Percentiles rank a stretch among this genome's conserved stretches.
Evolutionary conservation across 2,888 invertebrate species (phyloP).

Genomic region (Agonum fuliginosum): DNA sequence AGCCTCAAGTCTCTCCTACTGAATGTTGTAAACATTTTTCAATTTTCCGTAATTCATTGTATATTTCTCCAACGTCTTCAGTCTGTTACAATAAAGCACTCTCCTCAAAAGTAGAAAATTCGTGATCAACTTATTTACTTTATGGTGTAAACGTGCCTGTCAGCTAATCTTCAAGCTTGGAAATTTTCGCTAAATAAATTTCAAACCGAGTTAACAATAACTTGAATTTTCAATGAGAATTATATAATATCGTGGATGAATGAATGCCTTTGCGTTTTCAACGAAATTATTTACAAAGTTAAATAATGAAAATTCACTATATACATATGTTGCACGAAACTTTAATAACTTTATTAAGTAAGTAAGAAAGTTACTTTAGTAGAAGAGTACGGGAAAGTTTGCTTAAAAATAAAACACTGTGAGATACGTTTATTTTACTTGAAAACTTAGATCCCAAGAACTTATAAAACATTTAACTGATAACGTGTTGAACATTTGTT

Average conservation of each 20-base stretch:
- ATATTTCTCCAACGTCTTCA: neutral
- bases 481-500: neutral
- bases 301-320: constrained; percentile 44
- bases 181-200: constrained; percentile 38
- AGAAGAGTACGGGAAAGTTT: neutral
- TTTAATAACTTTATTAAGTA: constrained; percentile 42
- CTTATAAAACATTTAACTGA: constrained; percentile 1
- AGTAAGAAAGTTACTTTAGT: constrained; percentile 12
- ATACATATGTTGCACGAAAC: constrained; percentile 18
- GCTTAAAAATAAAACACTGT: constrained; percentile 13
- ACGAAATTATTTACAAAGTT: constrained; percentile 3
- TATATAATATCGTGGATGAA: constrained; percentile 8
- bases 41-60: neutral
- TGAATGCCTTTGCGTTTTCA: neutral
- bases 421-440: constrained; percentile 7
- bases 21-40: too few relatives aligned
- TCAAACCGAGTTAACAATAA: neutral
- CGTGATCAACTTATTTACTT: constrained; percentile 9
- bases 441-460: constrained; percentile 6
- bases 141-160: constrained; percentile 25
- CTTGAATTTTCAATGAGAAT: neutral
- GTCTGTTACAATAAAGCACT: neutral
- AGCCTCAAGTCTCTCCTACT: too few relatives aligned
- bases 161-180: constrained; percentile 11
- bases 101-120: neutral